Percentiles rank a stretch among this genome's conserved stretches.
Evolutionary conservation across 2,888 invertebrate species (phyloP).

Genomic region (Drosophila conformis): DNA sequence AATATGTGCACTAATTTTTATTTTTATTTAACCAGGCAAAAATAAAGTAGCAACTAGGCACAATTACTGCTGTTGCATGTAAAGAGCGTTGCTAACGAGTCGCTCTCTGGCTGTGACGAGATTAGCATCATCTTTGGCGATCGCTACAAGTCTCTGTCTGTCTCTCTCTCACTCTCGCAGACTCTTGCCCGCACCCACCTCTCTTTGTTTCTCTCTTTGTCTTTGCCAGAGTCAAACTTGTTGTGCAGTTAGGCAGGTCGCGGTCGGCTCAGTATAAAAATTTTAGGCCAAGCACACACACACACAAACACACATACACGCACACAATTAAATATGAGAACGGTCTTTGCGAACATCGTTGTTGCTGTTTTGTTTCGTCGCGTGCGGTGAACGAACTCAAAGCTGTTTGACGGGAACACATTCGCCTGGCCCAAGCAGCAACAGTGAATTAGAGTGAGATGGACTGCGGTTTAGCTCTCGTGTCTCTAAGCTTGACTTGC

Average conservation of each 20-base stretch:
- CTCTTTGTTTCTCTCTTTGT: not conserved
- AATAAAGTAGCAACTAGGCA: not conserved
- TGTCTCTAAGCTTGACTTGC: conserved; percentile 69
- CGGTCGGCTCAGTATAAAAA: conserved; percentile 48
- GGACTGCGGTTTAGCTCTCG: conserved; percentile 21
- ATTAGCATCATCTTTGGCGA: conserved; percentile 56
- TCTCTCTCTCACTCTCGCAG: not conserved
- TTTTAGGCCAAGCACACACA: conserved; percentile 70
- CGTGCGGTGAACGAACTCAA: conserved; percentile 84
- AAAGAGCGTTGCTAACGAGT: conserved; percentile 53
- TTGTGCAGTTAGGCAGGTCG: conserved; percentile 78
- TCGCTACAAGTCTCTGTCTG: conserved; percentile 38
- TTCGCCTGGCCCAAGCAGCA: conserved; percentile 26
- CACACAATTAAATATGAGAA: conserved; percentile 6
- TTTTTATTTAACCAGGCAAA: conserved; percentile 20
- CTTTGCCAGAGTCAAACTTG: conserved; percentile 46
- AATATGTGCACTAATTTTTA: conserved; percentile 50
- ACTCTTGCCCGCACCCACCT: not conserved
- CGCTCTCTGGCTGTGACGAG: conserved; percentile 31
- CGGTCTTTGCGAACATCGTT: conserved; percentile 19
- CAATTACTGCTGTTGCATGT: conserved; percentile 29
- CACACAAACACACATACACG: conserved; percentile 14
- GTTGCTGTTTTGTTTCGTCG: conserved; percentile 31
- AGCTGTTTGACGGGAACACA: conserved; percentile 84
- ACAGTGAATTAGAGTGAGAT: conserved; percentile 18